These are phyloP conservation scores for Zaprionus ghesquierei DNA, from an alignment of 1,140 invertebrate genomes.

Conservation along the genomic window DNA sequence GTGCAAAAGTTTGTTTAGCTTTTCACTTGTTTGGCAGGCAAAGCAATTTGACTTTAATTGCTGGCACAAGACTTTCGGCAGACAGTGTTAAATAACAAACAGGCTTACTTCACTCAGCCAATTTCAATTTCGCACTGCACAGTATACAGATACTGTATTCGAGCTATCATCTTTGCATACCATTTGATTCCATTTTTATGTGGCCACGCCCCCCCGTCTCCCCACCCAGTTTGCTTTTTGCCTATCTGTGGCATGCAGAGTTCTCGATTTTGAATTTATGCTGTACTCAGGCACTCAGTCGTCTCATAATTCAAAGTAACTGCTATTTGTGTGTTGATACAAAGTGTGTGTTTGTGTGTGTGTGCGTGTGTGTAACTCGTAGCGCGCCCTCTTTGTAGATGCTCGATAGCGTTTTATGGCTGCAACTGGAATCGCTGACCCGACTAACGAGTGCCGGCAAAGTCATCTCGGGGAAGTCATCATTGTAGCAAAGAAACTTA, in stretches of 20 bases:
- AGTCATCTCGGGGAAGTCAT: background rate
- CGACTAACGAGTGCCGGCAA: constrained; percentile 27
- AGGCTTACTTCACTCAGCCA: background rate
- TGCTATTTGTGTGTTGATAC: background rate
- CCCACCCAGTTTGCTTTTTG: too few species aligned
- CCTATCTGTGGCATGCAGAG: background rate
- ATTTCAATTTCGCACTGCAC: background rate
- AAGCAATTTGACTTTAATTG: background rate
- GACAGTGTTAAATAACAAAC: background rate
- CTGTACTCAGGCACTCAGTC: background rate
- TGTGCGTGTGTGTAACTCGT: background rate
- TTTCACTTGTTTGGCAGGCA: background rate
- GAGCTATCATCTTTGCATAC: background rate
- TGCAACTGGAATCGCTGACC: constrained; percentile 15
- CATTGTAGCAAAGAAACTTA: constrained; percentile 11
- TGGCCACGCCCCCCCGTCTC: too few species aligned
- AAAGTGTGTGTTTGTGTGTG: background rate
- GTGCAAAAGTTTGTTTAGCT: background rate
- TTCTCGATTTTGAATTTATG: background rate
- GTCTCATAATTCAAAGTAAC: background rate
- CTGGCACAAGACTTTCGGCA: background rate
- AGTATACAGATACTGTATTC: background rate
- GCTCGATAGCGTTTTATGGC: constrained; percentile 28
- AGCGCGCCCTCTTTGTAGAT: background rate
- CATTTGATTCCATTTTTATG: constrained; percentile 24